phyloP scores from a whole-genome alignment of 2,113 vertebrate genomes.

The Neodon shergylaensis region DNA sequence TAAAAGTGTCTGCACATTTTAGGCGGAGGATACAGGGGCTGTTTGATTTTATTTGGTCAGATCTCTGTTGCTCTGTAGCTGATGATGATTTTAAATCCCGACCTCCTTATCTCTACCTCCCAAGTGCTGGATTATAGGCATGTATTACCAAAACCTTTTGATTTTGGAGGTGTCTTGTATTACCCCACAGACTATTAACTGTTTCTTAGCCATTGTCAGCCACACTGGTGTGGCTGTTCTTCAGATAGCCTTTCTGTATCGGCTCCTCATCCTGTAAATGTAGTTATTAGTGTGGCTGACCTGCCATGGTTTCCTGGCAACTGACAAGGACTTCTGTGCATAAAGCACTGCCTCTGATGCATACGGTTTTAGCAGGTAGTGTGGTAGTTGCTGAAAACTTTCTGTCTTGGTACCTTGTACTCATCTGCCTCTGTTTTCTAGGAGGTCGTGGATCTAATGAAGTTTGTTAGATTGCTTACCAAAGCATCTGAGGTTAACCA shows the following conservation, averaged over 20 bases:
- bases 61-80: slow-evolving; percentile 11
- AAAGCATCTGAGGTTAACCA: slow-evolving; percentile 16
- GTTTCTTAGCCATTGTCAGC: neutral
- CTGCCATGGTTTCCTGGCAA: neutral
- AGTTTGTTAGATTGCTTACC: slow-evolving; percentile 23
- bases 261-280: neutral
- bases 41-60: neutral
- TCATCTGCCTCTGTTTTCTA: neutral
- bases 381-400: neutral
- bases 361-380: neutral
- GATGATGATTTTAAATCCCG: neutral
- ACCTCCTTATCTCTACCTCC: neutral
- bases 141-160: neutral
- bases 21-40: neutral
- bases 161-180: slow-evolving; percentile 23
- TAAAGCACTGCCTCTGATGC: neutral
- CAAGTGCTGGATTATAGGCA: neutral
- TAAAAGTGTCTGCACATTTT: neutral
- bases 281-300: neutral
- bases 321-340: neutral
- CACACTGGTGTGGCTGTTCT: neutral
- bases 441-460: slow-evolving; percentile 28
- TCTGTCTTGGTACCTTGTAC: slow-evolving; percentile 12
- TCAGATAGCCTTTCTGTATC: neutral
- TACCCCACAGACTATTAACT: neutral